Evolutionary conservation across 2,113 vertebrate genomes (phyloP).

Genomic region (Ivindomyrus marchei): DNA sequence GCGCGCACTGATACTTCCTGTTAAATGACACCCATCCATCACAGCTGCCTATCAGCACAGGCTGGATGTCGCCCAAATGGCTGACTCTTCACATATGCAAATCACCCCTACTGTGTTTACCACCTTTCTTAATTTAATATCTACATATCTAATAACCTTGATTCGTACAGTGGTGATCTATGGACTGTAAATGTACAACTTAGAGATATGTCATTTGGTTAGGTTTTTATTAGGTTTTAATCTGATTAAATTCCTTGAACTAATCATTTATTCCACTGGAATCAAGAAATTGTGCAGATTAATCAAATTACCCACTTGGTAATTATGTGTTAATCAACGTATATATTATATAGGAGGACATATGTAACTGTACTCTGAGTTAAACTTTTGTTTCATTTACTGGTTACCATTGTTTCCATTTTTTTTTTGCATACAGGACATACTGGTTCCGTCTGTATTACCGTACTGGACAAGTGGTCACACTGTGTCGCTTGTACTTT

Average conservation of each 20-base stretch:
- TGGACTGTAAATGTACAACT: constrained; percentile 56
- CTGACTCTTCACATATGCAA: constrained; percentile 45
- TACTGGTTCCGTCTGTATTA: background rate
- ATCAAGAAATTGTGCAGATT: background rate
- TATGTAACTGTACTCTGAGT: background rate
- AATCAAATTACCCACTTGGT: background rate
- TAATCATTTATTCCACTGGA: background rate
- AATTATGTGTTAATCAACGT: background rate
- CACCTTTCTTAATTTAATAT: constrained; percentile 80
- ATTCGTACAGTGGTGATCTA: constrained; percentile 69
- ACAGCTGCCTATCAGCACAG: constrained; percentile 72
- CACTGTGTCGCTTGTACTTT: background rate
- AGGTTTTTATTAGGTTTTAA: constrained; percentile 63
- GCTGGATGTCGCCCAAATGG: constrained; percentile 65
- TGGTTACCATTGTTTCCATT: background rate
- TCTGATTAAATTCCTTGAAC: constrained; percentile 22
- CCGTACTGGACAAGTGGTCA: background rate
- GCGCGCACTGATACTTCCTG: constrained; percentile 77
- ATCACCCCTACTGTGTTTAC: constrained; percentile 76
- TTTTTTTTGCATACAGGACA: background rate
- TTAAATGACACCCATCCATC: constrained; percentile 87
- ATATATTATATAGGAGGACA: background rate
- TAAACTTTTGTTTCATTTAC: background rate
- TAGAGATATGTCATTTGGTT: constrained; percentile 33
- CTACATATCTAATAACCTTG: constrained; percentile 82